Conservation (phyloP, 1,140 invertebrate species). For the Drosophila punjabiensis region DNA sequence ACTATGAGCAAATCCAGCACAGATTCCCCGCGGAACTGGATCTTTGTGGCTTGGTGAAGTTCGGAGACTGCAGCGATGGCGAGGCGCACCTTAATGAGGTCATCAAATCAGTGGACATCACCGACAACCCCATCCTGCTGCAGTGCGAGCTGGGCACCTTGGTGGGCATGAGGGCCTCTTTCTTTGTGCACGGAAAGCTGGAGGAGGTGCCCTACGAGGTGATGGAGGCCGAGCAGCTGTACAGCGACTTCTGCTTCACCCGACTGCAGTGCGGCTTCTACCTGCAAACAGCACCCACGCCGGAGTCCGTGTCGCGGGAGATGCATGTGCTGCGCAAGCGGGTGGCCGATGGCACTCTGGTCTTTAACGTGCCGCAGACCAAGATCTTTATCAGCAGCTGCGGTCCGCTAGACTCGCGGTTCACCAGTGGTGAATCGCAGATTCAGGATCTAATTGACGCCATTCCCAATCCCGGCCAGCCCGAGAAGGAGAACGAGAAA, state of each 20-base stretch:
- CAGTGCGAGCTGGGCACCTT: constrained; percentile 87
- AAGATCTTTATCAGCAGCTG: constrained; percentile 73
- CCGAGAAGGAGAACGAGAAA: constrained; percentile 43
- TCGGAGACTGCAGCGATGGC: constrained; percentile 86
- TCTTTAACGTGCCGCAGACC: constrained; percentile 73
- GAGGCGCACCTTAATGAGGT: constrained; percentile 87
- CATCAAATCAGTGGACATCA: constrained; percentile 90
- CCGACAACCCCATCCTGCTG: constrained; percentile 90
- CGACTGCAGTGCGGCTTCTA: constrained; percentile 87
- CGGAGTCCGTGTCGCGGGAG: constrained; percentile 86
- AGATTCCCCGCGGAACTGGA: constrained; percentile 91
- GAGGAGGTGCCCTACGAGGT: constrained; percentile 88
- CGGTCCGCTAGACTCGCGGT: constrained; percentile 53
- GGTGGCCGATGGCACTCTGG: constrained; percentile 84
- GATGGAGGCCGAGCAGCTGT: constrained; percentile 88
- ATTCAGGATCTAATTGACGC: constrained; percentile 63
- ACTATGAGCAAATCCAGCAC: constrained; percentile 87
- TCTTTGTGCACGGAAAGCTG: constrained; percentile 90
- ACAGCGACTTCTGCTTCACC: constrained; percentile 89
- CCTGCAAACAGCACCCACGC: constrained; percentile 86
- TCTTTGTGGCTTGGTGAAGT: constrained; percentile 90
- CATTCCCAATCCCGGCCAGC: constrained; percentile 43
- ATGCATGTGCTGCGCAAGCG: constrained; percentile 87
- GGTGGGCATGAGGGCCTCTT: constrained; percentile 88
- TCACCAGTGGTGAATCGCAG: constrained; percentile 63